phyloP scores from a whole-genome alignment of 2,113 vertebrate genomes.

The Xyliphius kryptos region DNA sequence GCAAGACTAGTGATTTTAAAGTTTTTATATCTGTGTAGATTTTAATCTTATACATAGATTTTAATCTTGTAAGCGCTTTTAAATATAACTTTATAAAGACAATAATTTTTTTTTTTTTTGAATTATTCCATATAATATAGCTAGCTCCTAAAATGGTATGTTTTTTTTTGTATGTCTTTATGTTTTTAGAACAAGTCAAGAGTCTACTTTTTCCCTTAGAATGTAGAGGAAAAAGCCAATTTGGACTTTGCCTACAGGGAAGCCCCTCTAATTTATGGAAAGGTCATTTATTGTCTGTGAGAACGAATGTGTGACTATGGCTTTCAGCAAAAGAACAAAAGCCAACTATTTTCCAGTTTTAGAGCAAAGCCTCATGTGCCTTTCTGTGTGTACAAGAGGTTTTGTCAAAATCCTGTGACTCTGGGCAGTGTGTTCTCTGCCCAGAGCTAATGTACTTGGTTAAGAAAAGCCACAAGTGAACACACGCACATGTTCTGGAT shows the following conservation, averaged over 20 bases:
- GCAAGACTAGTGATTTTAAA: too few species aligned
- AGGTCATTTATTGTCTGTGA: conserved; percentile 22
- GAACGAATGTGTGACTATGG: conserved; percentile 13
- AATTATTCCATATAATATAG: too few species aligned
- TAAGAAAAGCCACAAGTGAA: conserved; percentile 8
- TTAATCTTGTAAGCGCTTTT: too few species aligned
- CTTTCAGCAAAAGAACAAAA: conserved; percentile 26
- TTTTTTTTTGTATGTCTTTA: neutral
- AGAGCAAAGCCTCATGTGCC: conserved; percentile 26
- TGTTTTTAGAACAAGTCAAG: conserved; percentile 8
- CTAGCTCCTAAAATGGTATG: too few species aligned
- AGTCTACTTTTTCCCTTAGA: neutral
- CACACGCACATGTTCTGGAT: too few species aligned
- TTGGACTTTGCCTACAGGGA: conserved; percentile 6
- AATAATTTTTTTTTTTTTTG: too few species aligned
- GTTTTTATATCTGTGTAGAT: too few species aligned
- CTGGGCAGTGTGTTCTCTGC: too few species aligned
- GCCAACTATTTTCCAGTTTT: conserved; percentile 23
- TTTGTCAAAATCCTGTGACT: too few species aligned
- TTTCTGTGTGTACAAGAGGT: conserved; percentile 5
- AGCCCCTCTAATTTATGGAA: conserved; percentile 17
- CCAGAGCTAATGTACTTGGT: conserved; percentile 5
- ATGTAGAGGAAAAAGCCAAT: neutral
- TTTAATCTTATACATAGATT: too few species aligned
- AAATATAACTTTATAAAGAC: too few species aligned